These are phyloP conservation scores for Cuculus canorus DNA, from an alignment of 2,797 vertebrate genomes.

Conservation along the genomic window DNA sequence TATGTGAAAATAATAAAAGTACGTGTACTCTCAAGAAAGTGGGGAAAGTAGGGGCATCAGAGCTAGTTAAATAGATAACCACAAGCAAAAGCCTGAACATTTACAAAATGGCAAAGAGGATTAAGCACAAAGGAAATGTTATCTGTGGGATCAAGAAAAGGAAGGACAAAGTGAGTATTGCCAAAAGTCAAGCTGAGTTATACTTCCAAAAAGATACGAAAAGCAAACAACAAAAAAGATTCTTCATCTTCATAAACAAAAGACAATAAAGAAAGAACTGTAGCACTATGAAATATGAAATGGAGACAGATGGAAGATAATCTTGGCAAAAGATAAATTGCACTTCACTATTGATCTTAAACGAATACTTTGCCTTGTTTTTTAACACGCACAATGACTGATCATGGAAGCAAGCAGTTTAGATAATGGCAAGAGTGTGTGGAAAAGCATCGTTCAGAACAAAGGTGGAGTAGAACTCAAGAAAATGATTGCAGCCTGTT, in stretches of 20 bases:
- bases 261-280: background rate
- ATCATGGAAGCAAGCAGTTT: background rate
- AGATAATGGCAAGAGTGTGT: background rate
- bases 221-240: background rate
- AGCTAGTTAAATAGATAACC: background rate
- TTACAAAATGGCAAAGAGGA: constrained; percentile 27
- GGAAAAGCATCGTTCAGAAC: background rate
- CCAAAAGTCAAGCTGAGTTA: constrained; percentile 20
- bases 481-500: background rate
- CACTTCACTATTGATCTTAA: background rate
- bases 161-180: constrained; percentile 22
- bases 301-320: background rate
- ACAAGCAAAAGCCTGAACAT: background rate
- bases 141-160: constrained; percentile 7
- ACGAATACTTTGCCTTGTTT: background rate
- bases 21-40: background rate
- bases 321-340: constrained; percentile 4
- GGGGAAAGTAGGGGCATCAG: background rate
- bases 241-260: background rate
- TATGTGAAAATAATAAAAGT: background rate
- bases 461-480: background rate
- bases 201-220: background rate
- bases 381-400: background rate
- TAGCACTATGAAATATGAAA: background rate
- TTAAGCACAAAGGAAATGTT: constrained; percentile 26